A percentile compares a stretch with the other conserved stretches of the same genome.
Conservation (phyloP, 2,113 vertebrate species). For the Cygnus buccinator region DNA sequence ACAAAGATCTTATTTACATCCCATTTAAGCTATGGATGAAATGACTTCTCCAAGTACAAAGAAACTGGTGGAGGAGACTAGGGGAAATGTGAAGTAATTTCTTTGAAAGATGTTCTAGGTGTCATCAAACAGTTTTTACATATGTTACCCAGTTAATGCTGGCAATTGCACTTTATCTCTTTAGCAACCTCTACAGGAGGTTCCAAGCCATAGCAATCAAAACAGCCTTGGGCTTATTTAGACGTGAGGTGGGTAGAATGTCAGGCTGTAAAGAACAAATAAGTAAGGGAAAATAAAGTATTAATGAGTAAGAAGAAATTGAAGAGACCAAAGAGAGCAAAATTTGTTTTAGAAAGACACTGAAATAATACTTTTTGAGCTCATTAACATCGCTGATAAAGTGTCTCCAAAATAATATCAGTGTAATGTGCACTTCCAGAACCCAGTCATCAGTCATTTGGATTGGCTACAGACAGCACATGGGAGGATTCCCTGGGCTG, state of each 20-base stretch:
- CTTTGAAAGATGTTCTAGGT: neutral
- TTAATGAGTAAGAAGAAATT: slow-evolving; percentile 10
- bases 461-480: slow-evolving; percentile 4
- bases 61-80: neutral
- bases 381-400: slow-evolving; percentile 52
- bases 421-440: slow-evolving; percentile 54
- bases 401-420: slow-evolving; percentile 53
- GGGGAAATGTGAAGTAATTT: neutral
- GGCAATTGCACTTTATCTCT: slow-evolving; percentile 1
- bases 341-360: slow-evolving; percentile 27
- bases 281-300: neutral
- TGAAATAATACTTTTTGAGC: slow-evolving; percentile 8
- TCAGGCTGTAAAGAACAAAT: neutral
- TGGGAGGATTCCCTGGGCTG: slow-evolving; percentile 38
- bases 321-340: slow-evolving; percentile 6
- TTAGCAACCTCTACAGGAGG: slow-evolving; percentile 37
- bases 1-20: neutral
- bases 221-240: neutral
- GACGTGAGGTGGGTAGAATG: neutral
- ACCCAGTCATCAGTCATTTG: slow-evolving; percentile 43
- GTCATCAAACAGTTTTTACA: neutral
- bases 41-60: neutral
- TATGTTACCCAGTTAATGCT: neutral
- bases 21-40: neutral
- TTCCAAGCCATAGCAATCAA: neutral